Conservation (phyloP, 2,113 vertebrate species). For the Phylloscopus whistleri region DNA sequence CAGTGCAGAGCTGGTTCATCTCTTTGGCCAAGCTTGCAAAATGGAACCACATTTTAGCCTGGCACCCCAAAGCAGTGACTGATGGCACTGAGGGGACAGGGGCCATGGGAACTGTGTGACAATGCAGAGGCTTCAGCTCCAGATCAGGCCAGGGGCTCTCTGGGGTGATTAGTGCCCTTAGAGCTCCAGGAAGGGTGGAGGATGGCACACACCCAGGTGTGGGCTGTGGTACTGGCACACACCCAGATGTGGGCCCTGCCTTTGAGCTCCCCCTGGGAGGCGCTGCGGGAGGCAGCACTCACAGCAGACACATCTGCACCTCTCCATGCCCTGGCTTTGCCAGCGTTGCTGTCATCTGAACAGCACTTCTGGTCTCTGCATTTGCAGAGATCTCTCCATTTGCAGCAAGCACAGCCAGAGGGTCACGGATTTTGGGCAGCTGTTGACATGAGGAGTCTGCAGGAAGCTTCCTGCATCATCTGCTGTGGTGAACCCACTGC, state of each 20-base stretch:
- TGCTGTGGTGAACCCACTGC: rapidly evolving
- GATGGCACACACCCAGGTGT: rapidly evolving
- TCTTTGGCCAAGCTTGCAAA: background rate
- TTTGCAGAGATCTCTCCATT: background rate
- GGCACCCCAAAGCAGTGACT: background rate
- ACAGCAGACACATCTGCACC: background rate
- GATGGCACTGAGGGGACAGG: background rate
- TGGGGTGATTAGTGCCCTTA: background rate
- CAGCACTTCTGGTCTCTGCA: background rate
- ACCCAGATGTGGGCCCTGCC: background rate
- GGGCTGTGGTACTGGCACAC: background rate
- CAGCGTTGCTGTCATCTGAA: background rate
- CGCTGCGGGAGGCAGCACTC: background rate
- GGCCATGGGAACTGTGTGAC: background rate
- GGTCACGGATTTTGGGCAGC: background rate
- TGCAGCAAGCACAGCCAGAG: background rate
- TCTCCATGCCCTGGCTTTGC: background rate
- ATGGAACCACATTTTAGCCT: background rate
- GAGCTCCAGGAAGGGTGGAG: background rate
- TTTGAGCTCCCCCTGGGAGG: background rate
- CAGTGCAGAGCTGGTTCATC: background rate
- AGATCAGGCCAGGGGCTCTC: background rate
- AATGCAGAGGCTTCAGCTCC: background rate
- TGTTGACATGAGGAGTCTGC: background rate
- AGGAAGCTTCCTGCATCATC: background rate